A percentile compares a stretch with the other conserved stretches of the same genome.
These are phyloP conservation scores for Andrena bicolor DNA, from an alignment of 2,888 invertebrate species.

Conservation along the genomic window DNA sequence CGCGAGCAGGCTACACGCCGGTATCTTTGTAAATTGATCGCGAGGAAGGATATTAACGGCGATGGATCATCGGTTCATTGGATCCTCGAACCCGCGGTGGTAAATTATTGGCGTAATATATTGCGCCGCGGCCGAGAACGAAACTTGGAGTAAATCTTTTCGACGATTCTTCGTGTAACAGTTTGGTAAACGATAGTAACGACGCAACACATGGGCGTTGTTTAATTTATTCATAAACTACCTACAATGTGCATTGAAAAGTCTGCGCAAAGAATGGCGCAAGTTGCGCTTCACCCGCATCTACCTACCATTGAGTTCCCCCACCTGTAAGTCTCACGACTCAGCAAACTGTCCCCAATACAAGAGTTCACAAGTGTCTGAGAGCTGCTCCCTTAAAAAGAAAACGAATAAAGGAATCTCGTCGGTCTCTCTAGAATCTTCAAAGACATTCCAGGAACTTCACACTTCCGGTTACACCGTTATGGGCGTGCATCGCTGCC, in stretches of 20 bases:
- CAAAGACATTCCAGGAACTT: slow-evolving; percentile 32
- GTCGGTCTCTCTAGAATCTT: background rate
- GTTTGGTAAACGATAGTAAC: no score
- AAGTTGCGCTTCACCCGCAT: no score
- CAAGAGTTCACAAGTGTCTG: slow-evolving; percentile 3
- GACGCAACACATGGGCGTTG: no score
- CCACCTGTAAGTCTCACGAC: slow-evolving; percentile 30
- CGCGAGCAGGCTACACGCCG: slow-evolving; percentile 30
- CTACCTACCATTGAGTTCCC: no score
- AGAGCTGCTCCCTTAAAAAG: slow-evolving; percentile 1
- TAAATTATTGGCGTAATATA: slow-evolving; percentile 65
- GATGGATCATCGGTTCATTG: slow-evolving; percentile 67
- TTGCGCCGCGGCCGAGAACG: slow-evolving; percentile 51
- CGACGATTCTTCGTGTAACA: slow-evolving; percentile 10
- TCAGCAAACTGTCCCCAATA: slow-evolving; percentile 56
- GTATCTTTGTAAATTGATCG: slow-evolving; percentile 65
- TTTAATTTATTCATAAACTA: no score
- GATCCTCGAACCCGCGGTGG: slow-evolving; percentile 39
- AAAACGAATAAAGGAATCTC: background rate
- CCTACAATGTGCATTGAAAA: no score
- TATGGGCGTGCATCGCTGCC: slow-evolving; percentile 11
- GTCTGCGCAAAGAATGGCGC: no score
- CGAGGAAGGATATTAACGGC: slow-evolving; percentile 58
- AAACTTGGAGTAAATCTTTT: slow-evolving; percentile 61
- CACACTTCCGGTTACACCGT: slow-evolving; percentile 50